Evolutionary conservation across 1,140 invertebrate species (phyloP).

Genomic region (Drosophila seguyi): DNA sequence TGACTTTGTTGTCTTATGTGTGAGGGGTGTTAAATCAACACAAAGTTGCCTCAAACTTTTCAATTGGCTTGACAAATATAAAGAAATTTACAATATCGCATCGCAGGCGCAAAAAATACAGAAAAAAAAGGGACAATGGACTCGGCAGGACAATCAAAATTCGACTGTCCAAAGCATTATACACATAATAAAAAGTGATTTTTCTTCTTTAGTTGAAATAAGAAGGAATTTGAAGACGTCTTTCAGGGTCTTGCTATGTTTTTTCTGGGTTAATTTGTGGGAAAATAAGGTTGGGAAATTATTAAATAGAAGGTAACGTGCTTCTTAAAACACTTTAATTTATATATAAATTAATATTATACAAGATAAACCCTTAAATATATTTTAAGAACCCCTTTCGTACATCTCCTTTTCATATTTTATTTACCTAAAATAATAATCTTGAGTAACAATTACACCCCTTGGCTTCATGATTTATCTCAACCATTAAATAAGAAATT

Average conservation of each 20-base stretch:
- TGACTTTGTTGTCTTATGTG: slow-evolving; percentile 50
- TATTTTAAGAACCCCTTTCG: neutral
- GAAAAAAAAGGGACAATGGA: slow-evolving; percentile 29
- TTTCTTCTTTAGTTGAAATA: slow-evolving; percentile 4
- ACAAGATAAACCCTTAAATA: neutral
- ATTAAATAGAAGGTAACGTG: too few species aligned
- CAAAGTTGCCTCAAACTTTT: slow-evolving; percentile 74
- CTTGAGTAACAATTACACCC: neutral
- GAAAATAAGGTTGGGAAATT: too few species aligned
- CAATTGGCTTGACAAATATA: slow-evolving; percentile 80
- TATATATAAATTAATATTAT: neutral
- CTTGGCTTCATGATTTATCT: neutral
- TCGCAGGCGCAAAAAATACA: slow-evolving; percentile 2
- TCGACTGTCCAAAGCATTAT: neutral
- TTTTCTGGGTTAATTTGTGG: too few species aligned
- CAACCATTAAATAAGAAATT: neutral
- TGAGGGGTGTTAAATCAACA: slow-evolving; percentile 73
- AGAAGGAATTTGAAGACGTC: neutral
- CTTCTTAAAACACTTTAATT: neutral
- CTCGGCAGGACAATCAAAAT: slow-evolving; percentile 34
- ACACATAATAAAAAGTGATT: slow-evolving; percentile 29
- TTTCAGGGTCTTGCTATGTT: neutral
- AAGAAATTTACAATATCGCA: slow-evolving; percentile 69
- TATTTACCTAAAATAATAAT: neutral
- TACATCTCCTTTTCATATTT: neutral